Evolutionary conservation across 2,113 vertebrate species (phyloP).

Genomic region (Pogonocichla stellata): DNA sequence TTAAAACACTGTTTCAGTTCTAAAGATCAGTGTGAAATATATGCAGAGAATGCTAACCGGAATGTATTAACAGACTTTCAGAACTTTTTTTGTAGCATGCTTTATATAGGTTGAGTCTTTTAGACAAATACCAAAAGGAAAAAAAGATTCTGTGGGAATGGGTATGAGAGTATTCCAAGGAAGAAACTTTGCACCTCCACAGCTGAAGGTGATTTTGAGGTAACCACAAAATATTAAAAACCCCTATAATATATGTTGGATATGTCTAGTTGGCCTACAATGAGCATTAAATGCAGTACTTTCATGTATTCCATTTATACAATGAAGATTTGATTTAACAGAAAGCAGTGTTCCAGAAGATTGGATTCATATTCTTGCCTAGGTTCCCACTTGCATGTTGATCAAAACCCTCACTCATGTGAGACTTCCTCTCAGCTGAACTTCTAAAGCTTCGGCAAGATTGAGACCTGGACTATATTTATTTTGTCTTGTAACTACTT

Average conservation of each 20-base stretch:
- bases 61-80: not conserved
- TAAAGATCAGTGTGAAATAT: not conserved
- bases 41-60: not conserved
- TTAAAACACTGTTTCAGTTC: not conserved
- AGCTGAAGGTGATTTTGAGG: not conserved
- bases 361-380: not conserved
- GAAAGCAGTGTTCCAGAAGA: not conserved
- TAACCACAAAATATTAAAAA: fast-evolving
- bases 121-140: not conserved
- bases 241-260: not conserved
- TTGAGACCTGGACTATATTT: not conserved
- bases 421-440: not conserved
- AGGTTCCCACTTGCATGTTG: not conserved
- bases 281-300: not conserved
- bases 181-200: not conserved
- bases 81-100: not conserved
- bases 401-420: not conserved
- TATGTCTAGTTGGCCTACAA: not conserved
- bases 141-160: not conserved
- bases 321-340: not conserved
- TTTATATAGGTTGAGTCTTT: constrained; percentile 11
- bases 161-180: not conserved
- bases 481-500: constrained; percentile 3
- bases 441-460: not conserved
- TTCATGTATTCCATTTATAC: not conserved